Conservation (phyloP, 2,888 invertebrate genomes). For the Aphelenchoides bicaudatus region DNA sequence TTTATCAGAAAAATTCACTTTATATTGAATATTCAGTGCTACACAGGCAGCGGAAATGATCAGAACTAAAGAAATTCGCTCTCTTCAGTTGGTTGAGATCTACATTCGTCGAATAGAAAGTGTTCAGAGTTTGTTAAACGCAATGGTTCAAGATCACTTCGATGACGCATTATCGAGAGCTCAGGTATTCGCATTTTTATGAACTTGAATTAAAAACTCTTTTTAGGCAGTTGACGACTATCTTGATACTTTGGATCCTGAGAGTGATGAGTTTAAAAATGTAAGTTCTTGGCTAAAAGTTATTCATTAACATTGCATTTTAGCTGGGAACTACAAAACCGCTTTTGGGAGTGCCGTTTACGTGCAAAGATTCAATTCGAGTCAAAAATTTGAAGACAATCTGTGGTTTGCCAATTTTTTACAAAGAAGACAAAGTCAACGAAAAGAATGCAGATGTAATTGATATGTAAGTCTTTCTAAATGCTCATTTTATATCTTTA, state of each 20-base stretch:
- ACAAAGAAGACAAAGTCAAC: background rate
- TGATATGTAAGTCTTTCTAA: too few relatives aligned
- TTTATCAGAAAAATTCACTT: too few relatives aligned
- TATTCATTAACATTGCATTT: constrained; percentile 19
- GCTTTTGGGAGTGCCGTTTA: constrained; percentile 31
- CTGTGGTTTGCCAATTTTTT: constrained; percentile 19
- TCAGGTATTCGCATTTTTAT: constrained; percentile 19
- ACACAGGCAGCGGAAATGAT: constrained; percentile 37
- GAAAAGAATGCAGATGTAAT: constrained; percentile 22
- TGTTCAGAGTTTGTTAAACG: constrained; percentile 35
- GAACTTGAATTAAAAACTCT: background rate
- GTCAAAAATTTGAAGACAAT: constrained; percentile 21
- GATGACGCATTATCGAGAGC: constrained; percentile 25
- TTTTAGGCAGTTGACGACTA: constrained; percentile 17
- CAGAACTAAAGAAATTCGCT: constrained; percentile 28
- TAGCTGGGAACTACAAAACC: constrained; percentile 27
- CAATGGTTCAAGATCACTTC: constrained; percentile 35
- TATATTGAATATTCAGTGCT: too few relatives aligned
- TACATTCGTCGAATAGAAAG: constrained; percentile 37
- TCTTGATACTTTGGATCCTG: background rate
- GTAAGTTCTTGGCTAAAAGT: background rate
- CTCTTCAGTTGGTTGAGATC: constrained; percentile 31
- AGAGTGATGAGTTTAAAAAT: constrained; percentile 21
- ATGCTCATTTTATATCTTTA: too few relatives aligned
- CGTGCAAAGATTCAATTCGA: constrained; percentile 27